Evolutionary conservation across 2,113 vertebrate species (phyloP).

Genomic region (Centropristis striata): DNA sequence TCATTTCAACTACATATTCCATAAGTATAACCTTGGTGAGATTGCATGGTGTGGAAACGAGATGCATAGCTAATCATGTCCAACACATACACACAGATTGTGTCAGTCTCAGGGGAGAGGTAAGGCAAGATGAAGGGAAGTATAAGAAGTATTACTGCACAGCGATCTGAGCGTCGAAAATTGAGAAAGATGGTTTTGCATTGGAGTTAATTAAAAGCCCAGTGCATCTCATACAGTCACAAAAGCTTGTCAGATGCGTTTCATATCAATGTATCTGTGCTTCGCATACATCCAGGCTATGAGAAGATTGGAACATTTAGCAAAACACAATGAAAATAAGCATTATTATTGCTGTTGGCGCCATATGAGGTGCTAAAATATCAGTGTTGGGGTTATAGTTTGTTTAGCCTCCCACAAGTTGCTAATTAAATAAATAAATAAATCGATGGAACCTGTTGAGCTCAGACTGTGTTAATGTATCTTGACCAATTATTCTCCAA

Average conservation of each 20-base stretch:
- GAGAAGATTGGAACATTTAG: too few relatives aligned
- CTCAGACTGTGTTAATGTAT: not conserved
- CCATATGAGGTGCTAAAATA: not conserved
- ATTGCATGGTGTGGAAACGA: not conserved
- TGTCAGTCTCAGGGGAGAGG: slow-evolving; percentile 21
- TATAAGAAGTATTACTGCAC: slow-evolving; percentile 17
- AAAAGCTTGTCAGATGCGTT: too few relatives aligned
- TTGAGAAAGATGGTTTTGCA: too few relatives aligned
- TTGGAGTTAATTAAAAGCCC: too few relatives aligned
- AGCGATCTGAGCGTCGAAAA: too few relatives aligned
- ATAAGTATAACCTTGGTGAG: too few relatives aligned
- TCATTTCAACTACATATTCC: not conserved
- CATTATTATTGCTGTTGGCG: too few relatives aligned
- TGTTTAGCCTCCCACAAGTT: not conserved
- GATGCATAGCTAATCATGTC: slow-evolving; percentile 33
- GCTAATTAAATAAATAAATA: not conserved
- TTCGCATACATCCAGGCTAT: too few relatives aligned
- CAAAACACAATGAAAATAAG: too few relatives aligned
- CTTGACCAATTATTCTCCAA: not conserved
- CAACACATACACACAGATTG: slow-evolving; percentile 26
- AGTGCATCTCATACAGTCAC: too few relatives aligned
- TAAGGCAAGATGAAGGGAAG: too few relatives aligned
- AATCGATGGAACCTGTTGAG: not conserved
- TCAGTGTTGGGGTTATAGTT: not conserved
- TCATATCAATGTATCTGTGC: too few relatives aligned